Conservation (phyloP, 2,113 vertebrate genomes). For the Picathartes gymnocephalus region DNA sequence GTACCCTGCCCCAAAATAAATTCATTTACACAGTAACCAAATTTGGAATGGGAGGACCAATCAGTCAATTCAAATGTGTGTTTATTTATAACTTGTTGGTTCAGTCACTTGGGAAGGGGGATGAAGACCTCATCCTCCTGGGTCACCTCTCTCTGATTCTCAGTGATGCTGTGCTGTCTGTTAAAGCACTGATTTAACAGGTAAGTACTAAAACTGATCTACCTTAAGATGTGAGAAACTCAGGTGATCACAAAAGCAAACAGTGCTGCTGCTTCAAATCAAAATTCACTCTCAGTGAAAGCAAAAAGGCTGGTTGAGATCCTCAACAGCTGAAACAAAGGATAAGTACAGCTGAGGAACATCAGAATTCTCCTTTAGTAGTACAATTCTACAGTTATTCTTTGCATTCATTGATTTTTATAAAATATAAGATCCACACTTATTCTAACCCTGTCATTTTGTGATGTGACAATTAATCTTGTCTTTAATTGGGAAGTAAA, state of each 20-base stretch:
- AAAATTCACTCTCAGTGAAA: not conserved
- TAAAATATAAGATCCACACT: not conserved
- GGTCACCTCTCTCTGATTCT: not conserved
- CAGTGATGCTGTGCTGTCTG: not conserved
- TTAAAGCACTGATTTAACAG: not conserved
- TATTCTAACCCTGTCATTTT: not conserved
- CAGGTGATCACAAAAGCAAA: not conserved
- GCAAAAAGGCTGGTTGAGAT: not conserved
- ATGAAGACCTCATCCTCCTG: not conserved
- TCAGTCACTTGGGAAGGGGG: not conserved
- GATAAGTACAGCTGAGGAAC: not conserved
- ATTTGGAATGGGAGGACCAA: not conserved
- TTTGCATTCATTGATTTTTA: not conserved
- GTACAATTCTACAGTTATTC: not conserved
- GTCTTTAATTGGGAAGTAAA: not conserved
- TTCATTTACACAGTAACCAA: not conserved
- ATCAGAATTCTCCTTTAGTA: not conserved
- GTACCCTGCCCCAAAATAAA: not conserved
- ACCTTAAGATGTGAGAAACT: not conserved
- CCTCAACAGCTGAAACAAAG: not conserved
- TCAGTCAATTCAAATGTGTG: not conserved
- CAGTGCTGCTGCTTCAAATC: not conserved
- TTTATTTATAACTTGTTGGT: not conserved
- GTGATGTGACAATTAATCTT: not conserved
- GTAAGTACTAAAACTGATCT: not conserved